Conservation (phyloP, 2,888 invertebrate species). For the Prosopocoilus inquinatus region DNA sequence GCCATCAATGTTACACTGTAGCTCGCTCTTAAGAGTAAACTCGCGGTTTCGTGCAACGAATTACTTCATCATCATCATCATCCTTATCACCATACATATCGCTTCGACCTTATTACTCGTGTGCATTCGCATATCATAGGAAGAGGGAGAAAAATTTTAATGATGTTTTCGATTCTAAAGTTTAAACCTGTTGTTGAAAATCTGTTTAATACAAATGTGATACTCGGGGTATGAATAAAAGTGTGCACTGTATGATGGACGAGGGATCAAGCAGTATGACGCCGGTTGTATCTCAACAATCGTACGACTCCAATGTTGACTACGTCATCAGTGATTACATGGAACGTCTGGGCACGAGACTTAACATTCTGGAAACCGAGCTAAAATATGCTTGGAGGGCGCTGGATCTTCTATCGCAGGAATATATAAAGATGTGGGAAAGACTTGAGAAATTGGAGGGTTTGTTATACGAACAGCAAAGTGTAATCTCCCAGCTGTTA, state of each 20-base stretch:
- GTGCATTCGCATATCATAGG: constrained; percentile 3
- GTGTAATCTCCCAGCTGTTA: constrained; percentile 83
- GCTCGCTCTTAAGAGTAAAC: too few species aligned
- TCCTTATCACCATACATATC: constrained; percentile 34
- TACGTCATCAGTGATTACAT: constrained; percentile 87
- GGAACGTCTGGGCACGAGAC: constrained; percentile 83
- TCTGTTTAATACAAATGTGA: constrained; percentile 6
- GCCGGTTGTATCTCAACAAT: constrained; percentile 40
- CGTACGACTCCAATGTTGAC: constrained; percentile 56
- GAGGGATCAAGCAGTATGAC: constrained; percentile 41
- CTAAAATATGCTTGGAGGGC: constrained; percentile 92
- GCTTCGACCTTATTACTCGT: constrained; percentile 17
- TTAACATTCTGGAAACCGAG: constrained; percentile 86
- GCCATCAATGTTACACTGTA: too few species aligned
- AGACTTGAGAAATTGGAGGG: constrained; percentile 84
- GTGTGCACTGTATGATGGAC: constrained; percentile 23
- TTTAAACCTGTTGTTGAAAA: constrained; percentile 19
- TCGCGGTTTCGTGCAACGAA: constrained; percentile 33
- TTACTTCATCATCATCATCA: constrained; percentile 13
- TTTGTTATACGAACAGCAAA: constrained; percentile 84
- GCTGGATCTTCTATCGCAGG: constrained; percentile 83
- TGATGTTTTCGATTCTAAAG: constrained; percentile 17
- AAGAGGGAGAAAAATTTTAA: constrained; percentile 10
- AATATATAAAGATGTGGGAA: constrained; percentile 94
- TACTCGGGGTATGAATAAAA: not conserved